Conservation (phyloP, 2,888 invertebrate genomes). For the Hirtodrosophila trivittata region DNA sequence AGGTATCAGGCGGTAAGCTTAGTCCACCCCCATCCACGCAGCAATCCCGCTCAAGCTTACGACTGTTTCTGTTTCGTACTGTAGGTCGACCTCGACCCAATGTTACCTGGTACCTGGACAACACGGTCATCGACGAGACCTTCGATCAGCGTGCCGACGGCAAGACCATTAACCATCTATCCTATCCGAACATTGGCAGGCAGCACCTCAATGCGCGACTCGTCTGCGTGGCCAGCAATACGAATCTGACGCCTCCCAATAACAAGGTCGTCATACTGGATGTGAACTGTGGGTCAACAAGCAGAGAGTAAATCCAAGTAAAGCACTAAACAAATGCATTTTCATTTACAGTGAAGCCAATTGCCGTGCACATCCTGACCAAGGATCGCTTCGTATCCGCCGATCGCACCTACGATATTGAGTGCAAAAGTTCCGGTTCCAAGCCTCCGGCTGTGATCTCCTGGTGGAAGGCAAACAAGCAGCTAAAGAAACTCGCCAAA, state of each 20-base stretch:
- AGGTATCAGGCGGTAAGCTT: constrained; percentile 91
- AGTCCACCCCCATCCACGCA: background rate
- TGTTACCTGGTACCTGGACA: constrained; percentile 94
- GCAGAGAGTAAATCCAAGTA: background rate
- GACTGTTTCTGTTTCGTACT: background rate
- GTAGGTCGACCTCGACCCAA: constrained; percentile 90
- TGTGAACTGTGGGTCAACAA: constrained; percentile 91
- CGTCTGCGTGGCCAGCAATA: constrained; percentile 94
- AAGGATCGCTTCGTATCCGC: constrained; percentile 93
- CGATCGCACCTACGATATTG: constrained; percentile 93
- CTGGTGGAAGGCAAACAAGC: constrained; percentile 95
- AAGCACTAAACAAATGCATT: background rate
- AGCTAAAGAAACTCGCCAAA: constrained; percentile 91
- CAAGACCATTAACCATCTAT: constrained; percentile 90
- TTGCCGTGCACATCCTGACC: constrained; percentile 92
- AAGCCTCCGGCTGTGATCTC: constrained; percentile 93
- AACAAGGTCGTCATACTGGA: constrained; percentile 92
- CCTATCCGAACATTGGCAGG: constrained; percentile 91
- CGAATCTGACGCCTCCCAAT: constrained; percentile 91
- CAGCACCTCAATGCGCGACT: constrained; percentile 93
- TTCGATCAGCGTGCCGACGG: constrained; percentile 89
- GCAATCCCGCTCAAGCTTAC: background rate
- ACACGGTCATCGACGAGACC: constrained; percentile 92
- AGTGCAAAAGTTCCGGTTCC: constrained; percentile 94
- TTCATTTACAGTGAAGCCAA: constrained; percentile 92